Evolutionary conservation across 1,140 invertebrate genomes (phyloP).

Genomic region (Papilio polytes): DNA sequence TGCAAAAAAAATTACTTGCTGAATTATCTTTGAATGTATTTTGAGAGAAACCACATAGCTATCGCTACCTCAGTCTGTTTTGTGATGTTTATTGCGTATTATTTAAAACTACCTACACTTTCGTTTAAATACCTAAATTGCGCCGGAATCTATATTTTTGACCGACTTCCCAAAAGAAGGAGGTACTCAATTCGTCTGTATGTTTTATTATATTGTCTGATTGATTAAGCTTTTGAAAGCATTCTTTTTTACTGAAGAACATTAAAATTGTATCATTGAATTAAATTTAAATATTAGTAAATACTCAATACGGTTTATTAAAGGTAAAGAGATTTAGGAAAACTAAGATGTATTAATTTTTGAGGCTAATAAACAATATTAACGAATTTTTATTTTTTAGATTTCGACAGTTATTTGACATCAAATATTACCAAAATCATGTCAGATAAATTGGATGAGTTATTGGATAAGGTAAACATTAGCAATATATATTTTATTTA

Average conservation of each 20-base stretch:
- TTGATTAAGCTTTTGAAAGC: neutral
- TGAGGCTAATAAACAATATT: neutral
- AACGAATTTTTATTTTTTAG: slow-evolving; percentile 42
- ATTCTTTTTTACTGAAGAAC: neutral
- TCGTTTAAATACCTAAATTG: neutral
- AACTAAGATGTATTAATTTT: neutral
- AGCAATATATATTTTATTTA: neutral
- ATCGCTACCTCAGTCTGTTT: neutral
- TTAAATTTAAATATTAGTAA: neutral
- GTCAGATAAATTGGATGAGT: slow-evolving; percentile 47
- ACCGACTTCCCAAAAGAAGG: too few species aligned
- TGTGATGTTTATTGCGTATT: neutral
- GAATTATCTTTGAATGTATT: too few species aligned
- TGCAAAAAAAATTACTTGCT: neutral
- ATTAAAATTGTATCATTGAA: neutral
- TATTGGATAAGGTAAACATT: slow-evolving; percentile 54
- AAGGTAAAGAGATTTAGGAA: neutral
- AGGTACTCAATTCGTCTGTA: too few species aligned
- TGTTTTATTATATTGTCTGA: neutral
- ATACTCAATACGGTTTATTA: neutral
- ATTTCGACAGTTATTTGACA: slow-evolving; percentile 53
- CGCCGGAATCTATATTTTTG: neutral
- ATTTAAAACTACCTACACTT: neutral
- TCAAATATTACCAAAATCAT: slow-evolving; percentile 50
- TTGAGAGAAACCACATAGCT: too few species aligned